Base-by-base conservation (phyloP, 1,140 invertebrate species). In the Zaprionus tsacasi region DNA sequence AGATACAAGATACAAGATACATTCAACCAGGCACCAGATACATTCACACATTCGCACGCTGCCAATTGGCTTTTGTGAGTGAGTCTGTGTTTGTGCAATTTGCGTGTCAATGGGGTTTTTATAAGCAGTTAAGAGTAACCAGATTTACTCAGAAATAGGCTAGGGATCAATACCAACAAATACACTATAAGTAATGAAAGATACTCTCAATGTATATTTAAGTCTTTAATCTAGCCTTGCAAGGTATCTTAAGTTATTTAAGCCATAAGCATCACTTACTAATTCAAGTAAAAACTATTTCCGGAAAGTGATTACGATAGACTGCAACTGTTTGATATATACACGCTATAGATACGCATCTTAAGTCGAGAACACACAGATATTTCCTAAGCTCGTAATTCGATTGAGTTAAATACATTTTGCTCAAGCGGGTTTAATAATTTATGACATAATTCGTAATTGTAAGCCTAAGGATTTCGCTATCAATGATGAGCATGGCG, bases 1-100 rank as follows among this genome's bases (percentile, higher is more conserved):
- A 59, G 70, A 54, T 43, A 43, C 64, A 55, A 58, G 54, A 43
- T 11, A 52, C 64, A 30, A 50, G 66, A 67, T 33, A 43, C 48
- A 43, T 21, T 21, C 21, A 21, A 2, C 21, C 21, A 61, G 57
- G 17, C 8, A 40, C 15, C n/a, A 48, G 40, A 57, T 54, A 65
- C 36, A 68, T 48, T 60, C 38, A 48, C 40, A 52, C 38, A 65
- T 33, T 33, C 40, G 35, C 13, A 59, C 54, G n/a, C 33, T 25
- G 38, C 25, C 55, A 65, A 66, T 71, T 38, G 40, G 36, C 27
- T 15, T 70, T 21, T 17, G 27, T 56, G 60, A 43, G 36, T 50
- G 15, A 45, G 10, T 50, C n/a, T 21, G 45, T 11, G 17, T 25
- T 17, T 50, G 17, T 21, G 17, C 45, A 27, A 65, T 58, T 45